Percentiles rank a stretch among this genome's conserved stretches.
Evolutionary conservation across 2,797 vertebrate genomes (phyloP).

Genomic region (Pipistrellus kuhlii): DNA sequence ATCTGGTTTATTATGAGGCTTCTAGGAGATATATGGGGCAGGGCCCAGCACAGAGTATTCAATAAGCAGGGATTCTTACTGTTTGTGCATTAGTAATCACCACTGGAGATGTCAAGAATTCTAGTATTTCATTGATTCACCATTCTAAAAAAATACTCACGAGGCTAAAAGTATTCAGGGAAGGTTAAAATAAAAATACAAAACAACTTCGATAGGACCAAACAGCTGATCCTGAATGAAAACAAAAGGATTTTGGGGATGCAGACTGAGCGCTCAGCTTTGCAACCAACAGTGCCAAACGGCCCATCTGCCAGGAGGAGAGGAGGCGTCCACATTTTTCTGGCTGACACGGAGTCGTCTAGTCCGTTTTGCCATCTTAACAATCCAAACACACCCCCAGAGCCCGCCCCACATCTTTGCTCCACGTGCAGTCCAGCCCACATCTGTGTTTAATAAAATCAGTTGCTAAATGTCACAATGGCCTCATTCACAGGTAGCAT

Average conservation of each 20-base stretch:
- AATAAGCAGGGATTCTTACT: background rate
- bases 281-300: background rate
- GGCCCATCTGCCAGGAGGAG: background rate
- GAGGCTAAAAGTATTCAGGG: background rate
- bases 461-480: conserved; percentile 88
- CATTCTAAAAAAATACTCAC: background rate
- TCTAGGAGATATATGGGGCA: background rate
- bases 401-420: conserved; percentile 78
- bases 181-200: background rate
- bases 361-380: conserved; percentile 68
- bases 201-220: background rate
- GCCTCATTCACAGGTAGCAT: conserved; percentile 89
- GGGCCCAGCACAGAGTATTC: background rate
- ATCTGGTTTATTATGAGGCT: background rate
- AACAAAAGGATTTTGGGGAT: background rate
- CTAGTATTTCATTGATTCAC: background rate
- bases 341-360: background rate
- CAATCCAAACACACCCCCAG: conserved; percentile 75
- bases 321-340: rapidly evolving
- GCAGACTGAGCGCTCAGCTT: background rate
- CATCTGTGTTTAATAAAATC: conserved; percentile 88
- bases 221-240: background rate
- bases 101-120: background rate
- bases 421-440: conserved; percentile 83
- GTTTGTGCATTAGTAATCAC: background rate